Conservation (phyloP, 2,797 vertebrate species). For the Poeciliopsis turneri region DNA sequence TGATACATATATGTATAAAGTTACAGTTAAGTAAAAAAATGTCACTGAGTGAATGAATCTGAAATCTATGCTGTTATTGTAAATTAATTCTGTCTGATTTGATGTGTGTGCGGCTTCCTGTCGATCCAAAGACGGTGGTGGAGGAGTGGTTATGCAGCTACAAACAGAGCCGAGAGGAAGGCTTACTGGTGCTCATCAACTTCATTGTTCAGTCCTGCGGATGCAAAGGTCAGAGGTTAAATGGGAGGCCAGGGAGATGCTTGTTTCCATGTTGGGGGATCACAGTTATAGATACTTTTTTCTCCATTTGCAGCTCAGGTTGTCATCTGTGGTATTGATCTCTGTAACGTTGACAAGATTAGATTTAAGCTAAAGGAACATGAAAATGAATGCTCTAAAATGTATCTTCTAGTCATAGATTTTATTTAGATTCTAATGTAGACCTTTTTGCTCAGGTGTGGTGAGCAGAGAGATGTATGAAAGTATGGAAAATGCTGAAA, state of each 20-base stretch:
- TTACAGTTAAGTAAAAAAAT: slow-evolving; percentile 17
- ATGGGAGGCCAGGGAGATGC: slow-evolving; percentile 23
- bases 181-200: slow-evolving; percentile 88
- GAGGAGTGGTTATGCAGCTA: slow-evolving; percentile 93
- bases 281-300: slow-evolving; percentile 61
- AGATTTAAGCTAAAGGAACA: slow-evolving; percentile 22
- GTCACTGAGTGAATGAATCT: slow-evolving; percentile 10
- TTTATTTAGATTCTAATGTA: not conserved
- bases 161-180: slow-evolving; percentile 79
- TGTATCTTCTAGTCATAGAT: not conserved
- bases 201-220: slow-evolving; percentile 88
- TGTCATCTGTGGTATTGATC: slow-evolving; percentile 51
- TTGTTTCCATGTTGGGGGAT: slow-evolving; percentile 26
- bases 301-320: slow-evolving; percentile 47
- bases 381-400: not conserved
- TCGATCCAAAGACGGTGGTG: slow-evolving; percentile 82
- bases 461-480: slow-evolving; percentile 86
- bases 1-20: slow-evolving; percentile 2
- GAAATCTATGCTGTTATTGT: slow-evolving; percentile 13
- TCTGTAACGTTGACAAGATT: slow-evolving; percentile 7
- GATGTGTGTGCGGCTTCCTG: slow-evolving; percentile 28
- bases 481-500: slow-evolving; percentile 86
- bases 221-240: slow-evolving; percentile 86
- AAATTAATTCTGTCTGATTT: slow-evolving; percentile 23
- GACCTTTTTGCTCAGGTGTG: slow-evolving; percentile 70